These are phyloP conservation scores for Axinella damicornis DNA, from an alignment of 37 sponge, comb jelly and placozoan species.

Conservation along the genomic window DNA sequence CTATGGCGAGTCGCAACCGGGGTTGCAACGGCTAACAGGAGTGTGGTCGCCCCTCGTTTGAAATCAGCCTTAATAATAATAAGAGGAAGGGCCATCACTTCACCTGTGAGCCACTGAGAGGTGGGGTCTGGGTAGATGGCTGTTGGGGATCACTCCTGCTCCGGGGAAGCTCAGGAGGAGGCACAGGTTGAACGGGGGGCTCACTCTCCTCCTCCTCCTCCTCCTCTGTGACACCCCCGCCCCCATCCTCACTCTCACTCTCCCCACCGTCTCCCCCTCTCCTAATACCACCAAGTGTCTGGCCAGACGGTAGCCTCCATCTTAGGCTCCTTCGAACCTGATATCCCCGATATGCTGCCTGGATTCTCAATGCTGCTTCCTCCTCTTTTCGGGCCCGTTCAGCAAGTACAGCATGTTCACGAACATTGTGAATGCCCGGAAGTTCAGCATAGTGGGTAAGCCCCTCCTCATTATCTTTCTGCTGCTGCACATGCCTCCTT, in stretches of 20 bases:
- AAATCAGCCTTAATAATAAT: too few relatives aligned
- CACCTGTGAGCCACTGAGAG: neutral
- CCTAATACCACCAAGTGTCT: slow-evolving; percentile 2
- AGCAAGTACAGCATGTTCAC: slow-evolving; percentile 19
- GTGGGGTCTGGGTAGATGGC: neutral
- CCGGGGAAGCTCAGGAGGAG: too few relatives aligned
- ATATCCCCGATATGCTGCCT: slow-evolving; percentile 71
- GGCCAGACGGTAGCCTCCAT: slow-evolving; percentile 27
- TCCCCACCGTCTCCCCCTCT: slow-evolving; percentile 2
- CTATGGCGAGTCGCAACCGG: too few relatives aligned
- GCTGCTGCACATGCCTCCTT: neutral
- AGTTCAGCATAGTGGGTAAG: neutral
- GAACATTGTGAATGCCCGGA: slow-evolving; percentile 60
- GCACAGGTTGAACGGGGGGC: too few relatives aligned
- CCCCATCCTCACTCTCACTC: slow-evolving; percentile 2
- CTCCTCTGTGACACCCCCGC: neutral
- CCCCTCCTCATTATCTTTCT: slow-evolving; percentile 1
- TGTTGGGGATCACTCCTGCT: neutral
- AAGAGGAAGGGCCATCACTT: too few relatives aligned
- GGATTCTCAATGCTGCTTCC: slow-evolving; percentile 67
- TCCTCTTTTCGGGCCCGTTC: slow-evolving; percentile 5
- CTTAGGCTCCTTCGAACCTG: slow-evolving; percentile 45
- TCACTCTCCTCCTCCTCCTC: slow-evolving; percentile 7
- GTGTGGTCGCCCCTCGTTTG: too few relatives aligned
- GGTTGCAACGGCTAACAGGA: too few relatives aligned